Evolutionary conservation across 2,113 vertebrate genomes (phyloP).

Genomic region (Rostratula benghalensis): DNA sequence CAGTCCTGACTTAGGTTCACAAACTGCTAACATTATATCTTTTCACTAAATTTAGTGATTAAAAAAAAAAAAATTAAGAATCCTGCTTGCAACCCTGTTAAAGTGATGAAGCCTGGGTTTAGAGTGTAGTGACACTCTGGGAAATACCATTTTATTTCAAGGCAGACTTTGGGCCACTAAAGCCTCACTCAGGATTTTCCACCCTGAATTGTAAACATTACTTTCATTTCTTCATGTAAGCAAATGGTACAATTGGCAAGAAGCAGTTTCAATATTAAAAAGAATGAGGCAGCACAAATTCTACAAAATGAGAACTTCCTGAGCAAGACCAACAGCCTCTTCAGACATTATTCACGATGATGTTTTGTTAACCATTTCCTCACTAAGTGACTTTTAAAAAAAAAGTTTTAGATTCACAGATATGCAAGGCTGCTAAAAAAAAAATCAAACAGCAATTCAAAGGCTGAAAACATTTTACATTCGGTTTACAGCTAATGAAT

Average conservation of each 20-base stretch:
- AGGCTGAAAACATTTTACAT: slow-evolving; percentile 32
- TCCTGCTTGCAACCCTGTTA: neutral
- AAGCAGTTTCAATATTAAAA: slow-evolving; percentile 59
- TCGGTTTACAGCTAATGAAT: slow-evolving; percentile 23
- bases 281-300: slow-evolving; percentile 65
- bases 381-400: neutral
- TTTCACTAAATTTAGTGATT: neutral
- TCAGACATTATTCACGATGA: neutral
- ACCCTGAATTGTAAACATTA: neutral
- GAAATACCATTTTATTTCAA: neutral
- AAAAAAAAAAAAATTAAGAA: neutral
- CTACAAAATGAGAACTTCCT: slow-evolving; percentile 50
- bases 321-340: slow-evolving; percentile 44
- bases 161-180: neutral
- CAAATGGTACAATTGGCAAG: neutral
- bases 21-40: neutral
- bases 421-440: neutral
- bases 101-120: neutral
- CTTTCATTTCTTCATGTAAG: slow-evolving; percentile 2
- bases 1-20: neutral
- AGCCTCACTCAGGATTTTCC: neutral
- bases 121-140: neutral
- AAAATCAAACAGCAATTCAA: slow-evolving; percentile 17
- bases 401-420: slow-evolving; percentile 6
- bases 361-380: slow-evolving; percentile 58